These are phyloP conservation scores for Choristoneura fumiferana DNA, from an alignment of 1,140 invertebrate species.

Conservation along the genomic window DNA sequence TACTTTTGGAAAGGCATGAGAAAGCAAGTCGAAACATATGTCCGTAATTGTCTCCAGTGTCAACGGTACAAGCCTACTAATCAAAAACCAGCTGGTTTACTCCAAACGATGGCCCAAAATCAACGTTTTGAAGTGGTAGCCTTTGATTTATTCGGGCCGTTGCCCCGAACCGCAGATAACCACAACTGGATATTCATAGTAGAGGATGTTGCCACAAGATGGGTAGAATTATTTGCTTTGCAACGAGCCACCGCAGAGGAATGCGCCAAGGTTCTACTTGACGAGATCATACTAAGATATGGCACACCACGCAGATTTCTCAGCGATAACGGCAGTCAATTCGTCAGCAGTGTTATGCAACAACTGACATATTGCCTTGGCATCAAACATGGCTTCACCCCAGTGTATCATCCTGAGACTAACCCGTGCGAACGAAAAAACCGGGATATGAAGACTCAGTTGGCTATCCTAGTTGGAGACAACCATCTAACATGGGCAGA, in stretches of 20 bases:
- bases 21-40: conserved; percentile 12
- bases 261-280: too few species aligned
- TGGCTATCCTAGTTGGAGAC: too few species aligned
- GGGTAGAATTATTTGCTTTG: not conserved
- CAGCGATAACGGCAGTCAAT: not conserved
- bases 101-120: not conserved
- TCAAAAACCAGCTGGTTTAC: not conserved
- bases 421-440: too few species aligned
- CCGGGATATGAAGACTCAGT: too few species aligned
- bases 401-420: too few species aligned
- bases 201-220: too few species aligned
- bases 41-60: conserved; percentile 19
- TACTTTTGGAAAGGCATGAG: conserved; percentile 29
- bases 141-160: conserved; percentile 28
- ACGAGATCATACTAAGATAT: not conserved
- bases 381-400: too few species aligned
- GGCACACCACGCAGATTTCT: not conserved
- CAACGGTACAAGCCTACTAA: conserved; percentile 21
- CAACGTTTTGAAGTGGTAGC: not conserved
- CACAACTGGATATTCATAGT: not conserved
- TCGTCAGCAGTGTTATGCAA: too few species aligned
- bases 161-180: not conserved
- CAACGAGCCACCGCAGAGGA: not conserved
- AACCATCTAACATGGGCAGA: too few species aligned
- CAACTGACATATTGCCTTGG: too few species aligned